Evolutionary conservation across 2,113 vertebrate species (phyloP).

Genomic region (Phylloscopus whistleri): DNA sequence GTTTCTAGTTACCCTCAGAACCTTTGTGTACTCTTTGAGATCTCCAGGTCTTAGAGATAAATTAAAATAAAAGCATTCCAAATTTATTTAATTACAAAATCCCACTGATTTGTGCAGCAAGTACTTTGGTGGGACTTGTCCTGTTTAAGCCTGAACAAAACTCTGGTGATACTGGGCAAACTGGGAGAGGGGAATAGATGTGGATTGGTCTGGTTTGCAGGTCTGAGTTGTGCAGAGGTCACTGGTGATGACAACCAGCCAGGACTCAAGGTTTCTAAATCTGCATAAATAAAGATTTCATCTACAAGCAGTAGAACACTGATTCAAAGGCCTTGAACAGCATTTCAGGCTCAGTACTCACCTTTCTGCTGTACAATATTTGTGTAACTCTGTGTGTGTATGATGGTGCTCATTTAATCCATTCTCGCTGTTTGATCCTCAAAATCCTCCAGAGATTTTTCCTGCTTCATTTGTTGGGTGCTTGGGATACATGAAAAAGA

Average conservation of each 20-base stretch:
- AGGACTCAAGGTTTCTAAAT: neutral
- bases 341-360: neutral
- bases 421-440: neutral
- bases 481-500: neutral
- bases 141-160: neutral
- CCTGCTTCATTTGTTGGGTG: neutral
- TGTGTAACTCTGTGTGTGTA: neutral
- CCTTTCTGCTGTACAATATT: neutral
- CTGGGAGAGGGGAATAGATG: neutral
- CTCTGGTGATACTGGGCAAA: neutral
- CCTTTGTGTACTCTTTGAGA: neutral
- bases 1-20: neutral
- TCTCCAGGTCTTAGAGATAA: neutral
- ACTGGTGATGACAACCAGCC: neutral
- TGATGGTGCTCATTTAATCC: neutral
- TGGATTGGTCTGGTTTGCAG: neutral
- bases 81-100: neutral
- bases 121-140: neutral
- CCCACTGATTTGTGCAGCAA: neutral
- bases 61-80: neutral
- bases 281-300: neutral
- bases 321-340: neutral
- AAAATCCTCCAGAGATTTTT: neutral
- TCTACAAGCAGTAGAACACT: neutral
- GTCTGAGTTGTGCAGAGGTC: neutral